phyloP scores from a whole-genome alignment of 2,797 vertebrate species.

The Crenuchus spilurus region DNA sequence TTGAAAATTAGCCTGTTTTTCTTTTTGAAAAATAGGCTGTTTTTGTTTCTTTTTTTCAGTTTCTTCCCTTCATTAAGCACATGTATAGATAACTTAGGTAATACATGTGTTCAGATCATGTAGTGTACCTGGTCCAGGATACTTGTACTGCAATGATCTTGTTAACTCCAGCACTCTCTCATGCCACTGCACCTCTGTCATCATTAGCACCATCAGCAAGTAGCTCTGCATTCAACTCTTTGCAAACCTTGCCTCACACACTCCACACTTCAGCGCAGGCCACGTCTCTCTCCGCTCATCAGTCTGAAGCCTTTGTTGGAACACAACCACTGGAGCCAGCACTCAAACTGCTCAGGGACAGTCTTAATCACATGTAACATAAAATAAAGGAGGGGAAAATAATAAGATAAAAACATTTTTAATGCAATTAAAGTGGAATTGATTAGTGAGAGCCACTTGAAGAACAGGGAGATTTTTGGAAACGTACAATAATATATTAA shows the following conservation, averaged over 20 bases:
- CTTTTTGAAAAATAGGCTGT: background rate
- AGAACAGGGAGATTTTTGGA: constrained; percentile 93
- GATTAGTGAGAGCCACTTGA: constrained; percentile 99
- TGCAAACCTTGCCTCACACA: background rate
- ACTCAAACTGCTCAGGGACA: constrained; percentile 90
- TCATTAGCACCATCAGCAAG: constrained; percentile 17
- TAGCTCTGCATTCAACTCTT: background rate
- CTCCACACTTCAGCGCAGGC: constrained; percentile 12
- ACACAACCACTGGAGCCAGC: constrained; percentile 89
- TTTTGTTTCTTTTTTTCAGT: too few species aligned
- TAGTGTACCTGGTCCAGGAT: background rate
- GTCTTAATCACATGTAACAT: constrained; percentile 94
- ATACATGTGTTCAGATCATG: background rate
- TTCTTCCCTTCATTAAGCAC: too few species aligned
- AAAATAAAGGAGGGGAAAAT: constrained; percentile 47
- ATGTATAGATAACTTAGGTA: too few species aligned
- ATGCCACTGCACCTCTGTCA: background rate
- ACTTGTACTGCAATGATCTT: background rate
- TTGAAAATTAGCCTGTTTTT: too few species aligned
- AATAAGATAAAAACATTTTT: constrained; percentile 82
- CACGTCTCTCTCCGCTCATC: constrained; percentile 8
- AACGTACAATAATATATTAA: constrained; percentile 99
- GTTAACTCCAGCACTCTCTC: background rate
- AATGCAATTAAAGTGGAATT: constrained; percentile 97
- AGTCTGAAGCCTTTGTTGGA: constrained; percentile 68